Evolutionary conservation across 2,113 vertebrate species (phyloP), one percentile per base, ranked within the genome.

Genomic region (Delphinus delphis): DNA sequence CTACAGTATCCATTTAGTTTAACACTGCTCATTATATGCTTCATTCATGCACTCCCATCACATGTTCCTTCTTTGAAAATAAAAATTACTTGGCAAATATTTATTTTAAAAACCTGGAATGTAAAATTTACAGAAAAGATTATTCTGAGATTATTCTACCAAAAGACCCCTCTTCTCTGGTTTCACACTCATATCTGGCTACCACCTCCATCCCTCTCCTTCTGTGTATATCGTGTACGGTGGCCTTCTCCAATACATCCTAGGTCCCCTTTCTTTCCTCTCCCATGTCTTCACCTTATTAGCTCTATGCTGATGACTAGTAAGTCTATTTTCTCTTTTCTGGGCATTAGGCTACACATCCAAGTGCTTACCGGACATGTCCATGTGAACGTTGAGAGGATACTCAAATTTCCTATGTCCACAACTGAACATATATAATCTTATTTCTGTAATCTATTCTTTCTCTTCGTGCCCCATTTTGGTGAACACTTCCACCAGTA

Each of bases 51-150:
- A 18, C 10, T 44, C 18, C 17, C 26, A 23, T 65, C 55, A 47
- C 8, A 60, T 26, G 47, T 25, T 71, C 28, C 88, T 79, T 65
- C 50, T 95, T 31, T 65, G 55, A 80, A 92, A 92, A 63, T 20
- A 53, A 70, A 58, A 79, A 47, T 36, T 50, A 80, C 58, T 12
- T 62, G 44, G 41, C 13, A 92, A 62, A 58, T 6, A 63, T 50
- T 77, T 53, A 63, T 50, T 83, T 62, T 21, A 2, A 85, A 92
- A 84, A 50, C 15, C 36, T 38, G 38, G 38, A 81, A 93, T 20
- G 25, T 33, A 55, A 74, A 79, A 70, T 21, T 62, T n/a, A 50
- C 41, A 90, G 31, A 58, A 65, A 53, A 4, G n/a, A 53, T 53
- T n/a, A 55, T 6, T 44, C 62, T 47, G 28, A 36, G 21, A 17